A percentile compares a stretch with the other conserved stretches of the same genome.
phyloP scores from a whole-genome alignment of 2,888 invertebrate genomes.

The Danaus chrysippus region DNA sequence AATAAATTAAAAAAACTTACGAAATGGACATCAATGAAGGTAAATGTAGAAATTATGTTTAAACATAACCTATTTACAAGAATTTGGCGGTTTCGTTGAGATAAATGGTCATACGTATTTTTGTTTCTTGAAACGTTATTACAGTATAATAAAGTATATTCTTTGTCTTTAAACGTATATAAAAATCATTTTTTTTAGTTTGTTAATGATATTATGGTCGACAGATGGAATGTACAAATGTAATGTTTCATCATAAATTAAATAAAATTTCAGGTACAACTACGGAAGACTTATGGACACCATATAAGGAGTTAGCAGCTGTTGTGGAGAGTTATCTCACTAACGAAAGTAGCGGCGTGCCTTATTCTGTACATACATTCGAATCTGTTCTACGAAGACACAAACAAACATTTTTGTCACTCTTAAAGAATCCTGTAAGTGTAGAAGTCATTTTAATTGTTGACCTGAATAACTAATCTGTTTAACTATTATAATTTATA shows the following conservation, averaged over 20 bases:
- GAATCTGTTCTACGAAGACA: conserved; percentile 88
- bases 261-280: conserved; percentile 48
- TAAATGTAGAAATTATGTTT: conserved; percentile 35
- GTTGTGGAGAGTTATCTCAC: conserved; percentile 84
- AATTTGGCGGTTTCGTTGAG: conserved; percentile 35
- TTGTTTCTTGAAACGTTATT: background rate
- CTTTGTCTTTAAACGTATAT: background rate
- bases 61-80: conserved; percentile 37
- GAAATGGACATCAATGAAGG: conserved; percentile 69
- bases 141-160: background rate
- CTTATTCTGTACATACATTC: conserved; percentile 82
- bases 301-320: conserved; percentile 86
- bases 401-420: conserved; percentile 90
- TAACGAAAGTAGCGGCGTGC: conserved; percentile 77
- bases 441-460: background rate
- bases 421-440: conserved; percentile 92
- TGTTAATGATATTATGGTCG: background rate
- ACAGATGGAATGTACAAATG: background rate
- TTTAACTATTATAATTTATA: too few species aligned
- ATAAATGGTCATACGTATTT: conserved; percentile 12
- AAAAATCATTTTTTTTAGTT: too few species aligned
- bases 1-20: conserved; percentile 11
- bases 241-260: background rate
- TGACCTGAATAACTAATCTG: background rate
- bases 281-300: conserved; percentile 90